These are phyloP conservation scores for Pogonognathellus flavescens DNA, from an alignment of 1,140 invertebrate genomes.

Conservation along the genomic window DNA sequence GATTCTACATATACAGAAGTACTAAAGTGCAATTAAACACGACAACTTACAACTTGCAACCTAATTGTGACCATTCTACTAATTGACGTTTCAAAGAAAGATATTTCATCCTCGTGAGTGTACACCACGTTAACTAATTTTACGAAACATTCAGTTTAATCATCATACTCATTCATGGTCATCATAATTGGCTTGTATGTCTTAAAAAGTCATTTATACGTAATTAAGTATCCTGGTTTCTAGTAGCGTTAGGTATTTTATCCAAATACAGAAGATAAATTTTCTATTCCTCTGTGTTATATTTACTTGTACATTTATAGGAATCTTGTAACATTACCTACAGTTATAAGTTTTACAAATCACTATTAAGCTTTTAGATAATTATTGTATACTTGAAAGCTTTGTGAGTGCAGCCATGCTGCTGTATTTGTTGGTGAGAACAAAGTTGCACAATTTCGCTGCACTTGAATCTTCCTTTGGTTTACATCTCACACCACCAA, in stretches of 20 bases:
- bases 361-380: background rate
- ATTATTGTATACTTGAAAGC: constrained; percentile 31
- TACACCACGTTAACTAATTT: background rate
- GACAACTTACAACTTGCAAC: background rate
- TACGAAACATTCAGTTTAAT: background rate
- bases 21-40: background rate
- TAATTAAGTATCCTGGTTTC: background rate
- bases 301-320: constrained; percentile 1
- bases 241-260: background rate
- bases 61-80: background rate
- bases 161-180: constrained; percentile 15
- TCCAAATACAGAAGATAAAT: background rate
- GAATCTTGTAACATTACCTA: background rate
- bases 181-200: constrained; percentile 14
- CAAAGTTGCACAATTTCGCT: constrained; percentile 7
- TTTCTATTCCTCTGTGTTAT: background rate
- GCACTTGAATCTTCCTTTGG: background rate
- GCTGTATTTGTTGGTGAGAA: background rate
- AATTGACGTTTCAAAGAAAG: background rate
- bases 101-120: background rate
- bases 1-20: background rate
- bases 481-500: no score
- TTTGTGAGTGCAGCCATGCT: constrained; percentile 2
- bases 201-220: background rate
- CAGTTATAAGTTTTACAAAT: background rate